A percentile compares a stretch with the other conserved stretches of the same genome.
Evolutionary conservation across 2,113 vertebrate genomes (phyloP).

Genomic region (Neotoma lepida): DNA sequence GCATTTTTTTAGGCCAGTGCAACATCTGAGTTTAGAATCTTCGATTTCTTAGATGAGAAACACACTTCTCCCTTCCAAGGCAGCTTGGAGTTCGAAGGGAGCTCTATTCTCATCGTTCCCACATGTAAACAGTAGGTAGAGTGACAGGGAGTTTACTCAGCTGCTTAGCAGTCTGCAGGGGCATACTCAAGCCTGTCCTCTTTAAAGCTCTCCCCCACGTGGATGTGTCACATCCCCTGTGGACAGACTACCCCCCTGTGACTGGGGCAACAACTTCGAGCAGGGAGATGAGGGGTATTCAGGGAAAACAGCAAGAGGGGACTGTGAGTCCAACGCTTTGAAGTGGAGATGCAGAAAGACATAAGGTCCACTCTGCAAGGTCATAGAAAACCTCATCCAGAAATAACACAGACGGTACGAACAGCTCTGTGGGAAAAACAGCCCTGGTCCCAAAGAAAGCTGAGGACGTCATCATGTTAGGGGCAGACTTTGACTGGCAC

Average conservation of each 20-base stretch:
- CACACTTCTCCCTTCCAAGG: not conserved
- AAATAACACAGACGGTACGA: slow-evolving; percentile 49
- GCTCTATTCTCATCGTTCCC: slow-evolving; percentile 34
- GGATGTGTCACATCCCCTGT: slow-evolving; percentile 21
- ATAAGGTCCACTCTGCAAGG: slow-evolving; percentile 40
- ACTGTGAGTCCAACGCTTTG: slow-evolving; percentile 68
- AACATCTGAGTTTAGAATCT: not conserved
- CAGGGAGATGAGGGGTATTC: not conserved
- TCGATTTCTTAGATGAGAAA: not conserved
- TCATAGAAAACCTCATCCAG: slow-evolving; percentile 51
- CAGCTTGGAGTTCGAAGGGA: not conserved
- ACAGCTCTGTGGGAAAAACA: slow-evolving; percentile 8
- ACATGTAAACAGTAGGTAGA: slow-evolving; percentile 39
- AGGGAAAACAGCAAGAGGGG: slow-evolving; percentile 67
- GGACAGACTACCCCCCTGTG: slow-evolving; percentile 13
- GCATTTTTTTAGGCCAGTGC: not conserved
- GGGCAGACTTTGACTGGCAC: not conserved
- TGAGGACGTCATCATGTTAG: not conserved
- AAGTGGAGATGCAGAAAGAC: slow-evolving; percentile 67
- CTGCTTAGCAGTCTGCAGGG: slow-evolving; percentile 14
- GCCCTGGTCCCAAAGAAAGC: not conserved
- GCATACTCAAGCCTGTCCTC: not conserved
- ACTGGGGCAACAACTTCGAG: slow-evolving; percentile 17
- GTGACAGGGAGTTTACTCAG: slow-evolving; percentile 70
- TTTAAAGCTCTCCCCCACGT: not conserved